phyloP scores from a whole-genome alignment of 2,113 vertebrate species.

The Coptodon rendalli region DNA sequence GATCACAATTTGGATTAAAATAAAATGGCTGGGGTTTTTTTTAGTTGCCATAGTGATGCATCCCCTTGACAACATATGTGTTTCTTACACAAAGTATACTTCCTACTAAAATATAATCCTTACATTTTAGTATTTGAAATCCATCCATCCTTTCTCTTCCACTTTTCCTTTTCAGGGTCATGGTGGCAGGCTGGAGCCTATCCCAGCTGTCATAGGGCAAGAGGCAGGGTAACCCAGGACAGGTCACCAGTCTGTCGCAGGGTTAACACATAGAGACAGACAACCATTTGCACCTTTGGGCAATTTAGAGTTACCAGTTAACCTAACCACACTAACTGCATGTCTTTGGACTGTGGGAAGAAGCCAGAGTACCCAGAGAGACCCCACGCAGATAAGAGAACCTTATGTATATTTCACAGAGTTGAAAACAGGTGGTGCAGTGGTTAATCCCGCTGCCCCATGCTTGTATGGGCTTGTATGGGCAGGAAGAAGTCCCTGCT shows the following conservation, averaged over 20 bases:
- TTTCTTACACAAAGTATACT: neutral
- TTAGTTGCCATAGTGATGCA: neutral
- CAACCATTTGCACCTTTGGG: neutral
- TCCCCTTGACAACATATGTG: neutral
- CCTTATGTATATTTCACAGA: neutral
- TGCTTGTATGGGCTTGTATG: neutral
- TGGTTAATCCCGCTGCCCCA: fast-evolving
- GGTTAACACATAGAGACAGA: too few species aligned
- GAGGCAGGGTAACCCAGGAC: neutral
- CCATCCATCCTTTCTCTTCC: neutral
- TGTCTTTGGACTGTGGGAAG: fast-evolving
- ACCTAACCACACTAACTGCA: neutral
- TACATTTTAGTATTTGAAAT: neutral
- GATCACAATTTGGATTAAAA: neutral
- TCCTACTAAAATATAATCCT: neutral
- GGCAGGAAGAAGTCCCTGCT: neutral
- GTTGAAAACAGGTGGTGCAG: neutral
- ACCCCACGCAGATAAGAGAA: neutral
- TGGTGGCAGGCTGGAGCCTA: neutral
- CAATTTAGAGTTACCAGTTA: neutral
- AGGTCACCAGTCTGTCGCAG: neutral
- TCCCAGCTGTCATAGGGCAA: neutral
- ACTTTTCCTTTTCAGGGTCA: neutral
- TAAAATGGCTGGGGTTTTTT: fast-evolving
- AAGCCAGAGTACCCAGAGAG: neutral